These are phyloP conservation scores for Zeuzera pyrina DNA, from an alignment of 2,888 invertebrate species.

Conservation along the genomic window DNA sequence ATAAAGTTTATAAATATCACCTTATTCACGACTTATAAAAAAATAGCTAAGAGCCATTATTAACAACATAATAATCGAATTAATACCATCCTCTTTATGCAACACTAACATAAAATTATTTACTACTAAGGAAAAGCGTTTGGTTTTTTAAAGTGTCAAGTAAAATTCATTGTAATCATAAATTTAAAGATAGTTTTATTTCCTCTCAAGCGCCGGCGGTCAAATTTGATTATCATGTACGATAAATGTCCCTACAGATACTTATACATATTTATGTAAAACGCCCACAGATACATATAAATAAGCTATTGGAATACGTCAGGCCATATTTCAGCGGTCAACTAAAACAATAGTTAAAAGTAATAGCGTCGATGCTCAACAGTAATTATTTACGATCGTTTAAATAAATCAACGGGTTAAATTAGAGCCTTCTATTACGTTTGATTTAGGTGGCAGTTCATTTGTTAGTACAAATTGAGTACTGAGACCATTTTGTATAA, in stretches of 20 bases:
- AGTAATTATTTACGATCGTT: conserved; percentile 62
- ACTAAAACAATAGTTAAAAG: conserved; percentile 62
- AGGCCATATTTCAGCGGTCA: conserved; percentile 44
- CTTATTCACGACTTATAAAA: no score
- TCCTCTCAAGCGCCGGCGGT: conserved; percentile 49
- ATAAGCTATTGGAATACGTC: conserved; percentile 35
- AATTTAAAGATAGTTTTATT: conserved; percentile 48
- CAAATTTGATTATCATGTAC: conserved; percentile 69
- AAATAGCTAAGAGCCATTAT: no score
- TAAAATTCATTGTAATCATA: conserved; percentile 47
- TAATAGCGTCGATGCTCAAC: conserved; percentile 58
- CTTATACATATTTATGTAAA: conserved; percentile 17
- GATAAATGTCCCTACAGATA: conserved; percentile 35
- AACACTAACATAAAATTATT: no score
- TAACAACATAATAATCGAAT: no score
- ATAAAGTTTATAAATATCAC: no score
- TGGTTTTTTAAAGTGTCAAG: conserved; percentile 49
- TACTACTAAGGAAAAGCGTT: no score
- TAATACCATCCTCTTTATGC: no score
- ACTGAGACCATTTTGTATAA: no score
- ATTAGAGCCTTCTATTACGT: conserved; percentile 57
- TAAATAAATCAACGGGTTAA: conserved; percentile 66
- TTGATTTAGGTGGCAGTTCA: conserved; percentile 63
- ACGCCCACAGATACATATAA: conserved; percentile 57
- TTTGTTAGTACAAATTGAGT: conserved; percentile 45